These are phyloP conservation scores for Porites cylindrica DNA, from an alignment of 92 coral and sea anemone genomes.

Conservation along the genomic window DNA sequence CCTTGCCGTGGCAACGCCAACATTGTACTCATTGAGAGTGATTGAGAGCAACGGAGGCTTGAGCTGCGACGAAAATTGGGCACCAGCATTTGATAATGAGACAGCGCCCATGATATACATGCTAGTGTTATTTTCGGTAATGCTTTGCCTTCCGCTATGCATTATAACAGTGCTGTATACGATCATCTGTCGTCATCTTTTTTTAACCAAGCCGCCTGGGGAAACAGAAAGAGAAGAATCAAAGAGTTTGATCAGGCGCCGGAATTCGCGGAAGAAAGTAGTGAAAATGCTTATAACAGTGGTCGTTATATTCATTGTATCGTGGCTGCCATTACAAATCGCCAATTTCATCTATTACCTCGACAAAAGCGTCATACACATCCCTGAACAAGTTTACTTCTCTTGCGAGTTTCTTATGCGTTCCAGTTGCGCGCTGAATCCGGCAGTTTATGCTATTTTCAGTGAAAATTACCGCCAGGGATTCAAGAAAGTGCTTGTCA, in stretches of 20 bases:
- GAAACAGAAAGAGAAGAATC: slow-evolving; percentile 47
- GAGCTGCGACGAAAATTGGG: slow-evolving; percentile 83
- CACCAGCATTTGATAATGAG: slow-evolving; percentile 63
- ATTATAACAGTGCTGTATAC: slow-evolving; percentile 83
- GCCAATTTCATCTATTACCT: slow-evolving; percentile 61
- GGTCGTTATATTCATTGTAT: slow-evolving; percentile 67
- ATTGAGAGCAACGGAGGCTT: neutral
- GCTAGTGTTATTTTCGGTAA: slow-evolving; percentile 73
- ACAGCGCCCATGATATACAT: slow-evolving; percentile 68
- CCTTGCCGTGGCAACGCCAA: slow-evolving; percentile 77
- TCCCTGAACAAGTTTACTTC: slow-evolving; percentile 46
- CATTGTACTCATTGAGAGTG: slow-evolving; percentile 71
- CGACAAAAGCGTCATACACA: neutral
- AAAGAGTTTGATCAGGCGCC: slow-evolving; percentile 45
- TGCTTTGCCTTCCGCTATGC: slow-evolving; percentile 83
- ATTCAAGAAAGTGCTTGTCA: slow-evolving; percentile 61
- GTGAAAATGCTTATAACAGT: slow-evolving; percentile 86
- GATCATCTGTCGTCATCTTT: slow-evolving; percentile 77
- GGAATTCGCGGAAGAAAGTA: slow-evolving; percentile 73
- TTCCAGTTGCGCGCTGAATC: slow-evolving; percentile 79
- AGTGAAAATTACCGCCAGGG: slow-evolving; percentile 88
- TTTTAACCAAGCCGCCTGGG: slow-evolving; percentile 89
- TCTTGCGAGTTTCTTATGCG: slow-evolving; percentile 74
- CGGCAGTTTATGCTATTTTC: slow-evolving; percentile 77
- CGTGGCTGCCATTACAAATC: slow-evolving; percentile 82